A percentile compares a stretch with the other conserved stretches of the same genome.
Conservation (phyloP, 2,113 vertebrate genomes). For the Pelecanoides urinatrix region DNA sequence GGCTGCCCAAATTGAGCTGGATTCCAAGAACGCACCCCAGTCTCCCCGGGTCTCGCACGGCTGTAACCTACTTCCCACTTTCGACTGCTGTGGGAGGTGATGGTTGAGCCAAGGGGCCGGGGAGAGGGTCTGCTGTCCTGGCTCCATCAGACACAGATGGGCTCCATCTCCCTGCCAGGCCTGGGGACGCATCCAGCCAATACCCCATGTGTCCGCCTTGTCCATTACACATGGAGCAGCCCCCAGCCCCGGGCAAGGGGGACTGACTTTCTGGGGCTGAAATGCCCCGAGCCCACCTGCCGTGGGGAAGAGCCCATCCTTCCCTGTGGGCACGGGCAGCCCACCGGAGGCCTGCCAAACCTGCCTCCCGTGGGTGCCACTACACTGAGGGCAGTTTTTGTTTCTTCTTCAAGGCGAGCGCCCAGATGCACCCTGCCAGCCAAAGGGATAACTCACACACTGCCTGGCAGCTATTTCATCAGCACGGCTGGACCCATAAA, state of each 20-base stretch:
- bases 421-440: constrained; percentile 9
- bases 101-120: not conserved
- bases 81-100: accelerated
- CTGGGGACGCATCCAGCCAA: not conserved
- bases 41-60: accelerated
- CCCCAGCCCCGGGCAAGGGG: not conserved
- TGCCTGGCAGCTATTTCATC: constrained; percentile 34
- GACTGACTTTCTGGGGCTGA: not conserved
- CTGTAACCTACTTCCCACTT: not conserved
- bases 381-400: not conserved
- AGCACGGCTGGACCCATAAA: constrained; percentile 26
- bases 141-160: not conserved
- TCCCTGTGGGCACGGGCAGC: not conserved
- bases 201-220: accelerated
- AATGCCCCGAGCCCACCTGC: not conserved
- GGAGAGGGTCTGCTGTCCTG: not conserved
- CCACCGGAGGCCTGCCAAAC: not conserved
- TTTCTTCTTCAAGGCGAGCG: not conserved
- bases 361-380: not conserved
- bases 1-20: not conserved
- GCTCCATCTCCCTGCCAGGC: not conserved
- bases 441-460: constrained; percentile 36
- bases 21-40: not conserved
- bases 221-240: not conserved
- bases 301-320: not conserved